A percentile compares a stretch with the other conserved stretches of the same genome.
Evolutionary conservation across 2,888 invertebrate species (phyloP).

Genomic region (Argyresthia goedartella): DNA sequence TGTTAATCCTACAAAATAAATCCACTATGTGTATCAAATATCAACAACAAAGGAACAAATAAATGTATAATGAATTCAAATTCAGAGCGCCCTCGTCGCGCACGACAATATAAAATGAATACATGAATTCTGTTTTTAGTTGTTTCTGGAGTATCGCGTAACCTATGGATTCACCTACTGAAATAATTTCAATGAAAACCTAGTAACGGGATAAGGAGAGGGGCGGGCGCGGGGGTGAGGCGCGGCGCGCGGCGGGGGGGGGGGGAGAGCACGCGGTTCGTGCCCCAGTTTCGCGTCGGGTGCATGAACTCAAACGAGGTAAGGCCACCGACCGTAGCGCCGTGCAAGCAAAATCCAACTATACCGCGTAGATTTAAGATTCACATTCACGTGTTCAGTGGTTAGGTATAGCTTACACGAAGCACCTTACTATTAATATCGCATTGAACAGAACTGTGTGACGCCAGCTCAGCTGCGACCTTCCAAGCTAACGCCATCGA

Average conservation of each 20-base stretch:
- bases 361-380: constrained; percentile 29
- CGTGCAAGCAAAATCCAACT: constrained; percentile 35
- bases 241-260: constrained; percentile 26
- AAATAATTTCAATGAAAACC: constrained; percentile 60
- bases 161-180: constrained; percentile 24
- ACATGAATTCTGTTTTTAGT: too few relatives aligned
- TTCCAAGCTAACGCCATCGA: constrained; percentile 51
- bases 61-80: too few relatives aligned
- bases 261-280: constrained; percentile 44
- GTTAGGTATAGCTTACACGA: constrained; percentile 46
- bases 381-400: constrained; percentile 22
- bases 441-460: constrained; percentile 52
- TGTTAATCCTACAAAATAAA: too few relatives aligned
- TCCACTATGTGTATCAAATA: too few relatives aligned
- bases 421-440: constrained; percentile 57
- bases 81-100: too few relatives aligned
- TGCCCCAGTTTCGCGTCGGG: constrained; percentile 68
- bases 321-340: constrained; percentile 65
- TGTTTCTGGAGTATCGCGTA: constrained; percentile 14
- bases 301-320: constrained; percentile 71
- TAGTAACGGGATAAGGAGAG: constrained; percentile 44
- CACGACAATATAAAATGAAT: too few relatives aligned
- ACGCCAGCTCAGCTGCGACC: constrained; percentile 65
- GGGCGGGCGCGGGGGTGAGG: too few relatives aligned
- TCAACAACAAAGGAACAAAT: too few relatives aligned